Evolutionary conservation across 2,888 invertebrate species (phyloP), one percentile per base, ranked within the genome.

Genomic region (Oeneis ivallda): DNA sequence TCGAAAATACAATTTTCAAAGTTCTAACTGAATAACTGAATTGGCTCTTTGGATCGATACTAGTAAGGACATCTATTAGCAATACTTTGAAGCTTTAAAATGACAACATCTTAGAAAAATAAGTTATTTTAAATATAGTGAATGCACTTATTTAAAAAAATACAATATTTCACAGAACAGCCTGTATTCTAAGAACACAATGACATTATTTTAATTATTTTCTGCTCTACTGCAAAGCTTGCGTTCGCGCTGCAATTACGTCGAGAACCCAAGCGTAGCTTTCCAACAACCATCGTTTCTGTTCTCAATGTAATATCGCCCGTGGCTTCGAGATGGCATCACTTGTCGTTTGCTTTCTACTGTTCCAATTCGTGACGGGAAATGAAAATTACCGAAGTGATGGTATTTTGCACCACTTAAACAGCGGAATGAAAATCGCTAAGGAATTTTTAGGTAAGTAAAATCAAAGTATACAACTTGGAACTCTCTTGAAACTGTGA

Each of bases 401-500:
- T 56, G 84, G 85, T 37, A 77, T 91, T 47, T 84, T 90, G 62
- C 83, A 90, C 70, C 81, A 79, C 70, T 73, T 92, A 49, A 89
- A 76, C 64, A 83, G 71, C 71, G 92, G 92, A 59, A 87, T 91
- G 84, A 89, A 91, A 75, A 82, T 89, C 66, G 91, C 91, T 1
- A 81, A 84, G 62, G 84, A 89, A 76, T 83, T 90, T 74, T 81
- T 91, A 17, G 90, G 92, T 92, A 77, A 78, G 86, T 80, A 19
- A 41, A 34, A 41, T 13, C 43, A 37, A 34, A 53, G 26, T 34
- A 17, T n/a, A 19, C 3, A 17, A 26, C 26, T 26, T 26, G 26
- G 1, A 26, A 26, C 2, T 26, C 26, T 4, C 26, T 26, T 26
- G 26, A 26, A 26, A 26, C 26, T 26, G 26, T 26, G 26, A 26